Base-by-base conservation (phyloP, 2,113 vertebrate species). In the Peucedramus taeniatus region DNA sequence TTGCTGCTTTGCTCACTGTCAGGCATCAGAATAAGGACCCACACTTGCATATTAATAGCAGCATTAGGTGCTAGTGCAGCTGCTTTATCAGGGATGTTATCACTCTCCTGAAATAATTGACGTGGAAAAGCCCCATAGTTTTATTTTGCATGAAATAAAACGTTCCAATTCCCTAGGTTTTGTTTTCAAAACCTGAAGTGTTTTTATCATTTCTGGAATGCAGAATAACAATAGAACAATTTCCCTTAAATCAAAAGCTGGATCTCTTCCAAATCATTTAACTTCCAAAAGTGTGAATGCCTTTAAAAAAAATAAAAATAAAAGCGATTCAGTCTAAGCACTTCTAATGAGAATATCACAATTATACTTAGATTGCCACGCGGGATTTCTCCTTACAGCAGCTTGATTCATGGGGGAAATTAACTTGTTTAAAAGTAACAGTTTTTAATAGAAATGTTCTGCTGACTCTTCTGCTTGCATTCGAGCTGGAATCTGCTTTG, bases 381-480 rank as follows among this genome's bases (percentile, higher is more conserved):
- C 0, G 80, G 94, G 93, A 84, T 81, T 95, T 90, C 64, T 89
- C 56, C 64, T 90, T 89, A 64, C 83, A 37, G 77, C 24, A 76
- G 39, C 54, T 92, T 77, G 68, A 78, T 95, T 70, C 82, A 80
- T 49, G 51, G 50, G 79, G 90, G 85, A 94, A 96, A 94, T 96
- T 63, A 94, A 87, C 68, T 93, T 89, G 91, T 94, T 93, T 95
- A 64, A 94, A 92, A 90, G 93, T 83, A 89, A 75, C 80, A 40
- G 51, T 14, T 95, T 92, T 81, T 84, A 91, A 92, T 40, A 90
- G 83, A 56, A 91, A 56, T 28, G 35, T 87, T 92, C 83, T 90
- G 93, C 94, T 84, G 95, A 75, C 68, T 89, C 42, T 61, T 92
- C 86, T 72, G 24, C 80, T 81, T 53, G 30, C 45, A 13, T 6